These are phyloP conservation scores for Nyctibius bracteatus DNA, from an alignment of 2,113 vertebrate species.

Conservation along the genomic window DNA sequence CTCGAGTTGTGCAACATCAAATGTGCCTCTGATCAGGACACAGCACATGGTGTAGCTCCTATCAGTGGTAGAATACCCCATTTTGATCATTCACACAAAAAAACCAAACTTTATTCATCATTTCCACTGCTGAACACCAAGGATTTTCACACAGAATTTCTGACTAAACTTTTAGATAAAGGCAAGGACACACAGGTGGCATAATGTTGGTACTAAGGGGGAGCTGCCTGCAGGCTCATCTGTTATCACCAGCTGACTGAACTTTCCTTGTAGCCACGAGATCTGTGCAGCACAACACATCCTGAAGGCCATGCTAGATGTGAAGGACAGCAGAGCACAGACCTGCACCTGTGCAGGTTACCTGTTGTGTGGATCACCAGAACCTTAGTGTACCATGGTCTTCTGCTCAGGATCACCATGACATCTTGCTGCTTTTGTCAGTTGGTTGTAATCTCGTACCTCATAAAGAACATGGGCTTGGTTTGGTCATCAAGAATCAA, in stretches of 20 bases:
- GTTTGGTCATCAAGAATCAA: neutral
- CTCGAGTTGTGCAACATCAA: neutral
- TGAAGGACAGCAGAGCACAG: neutral
- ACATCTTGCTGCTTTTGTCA: neutral
- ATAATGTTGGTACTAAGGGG: neutral
- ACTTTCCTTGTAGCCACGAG: neutral
- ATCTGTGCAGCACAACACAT: neutral
- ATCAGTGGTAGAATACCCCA: neutral
- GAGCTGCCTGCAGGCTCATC: neutral
- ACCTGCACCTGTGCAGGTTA: neutral
- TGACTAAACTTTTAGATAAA: neutral
- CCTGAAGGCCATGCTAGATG: neutral
- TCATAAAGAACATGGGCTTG: neutral
- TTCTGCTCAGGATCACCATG: neutral
- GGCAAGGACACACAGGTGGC: fast-evolving
- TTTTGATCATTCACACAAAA: neutral
- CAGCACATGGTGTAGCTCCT: neutral
- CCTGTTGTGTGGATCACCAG: neutral
- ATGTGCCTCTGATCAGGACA: neutral
- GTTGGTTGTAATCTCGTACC: neutral
- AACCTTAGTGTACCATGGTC: neutral
- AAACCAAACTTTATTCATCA: neutral
- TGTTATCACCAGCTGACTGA: neutral
- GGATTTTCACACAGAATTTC: neutral
- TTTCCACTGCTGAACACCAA: neutral